phyloP scores from a whole-genome alignment of 2,888 invertebrate species.

The Conistra vaccinii region DNA sequence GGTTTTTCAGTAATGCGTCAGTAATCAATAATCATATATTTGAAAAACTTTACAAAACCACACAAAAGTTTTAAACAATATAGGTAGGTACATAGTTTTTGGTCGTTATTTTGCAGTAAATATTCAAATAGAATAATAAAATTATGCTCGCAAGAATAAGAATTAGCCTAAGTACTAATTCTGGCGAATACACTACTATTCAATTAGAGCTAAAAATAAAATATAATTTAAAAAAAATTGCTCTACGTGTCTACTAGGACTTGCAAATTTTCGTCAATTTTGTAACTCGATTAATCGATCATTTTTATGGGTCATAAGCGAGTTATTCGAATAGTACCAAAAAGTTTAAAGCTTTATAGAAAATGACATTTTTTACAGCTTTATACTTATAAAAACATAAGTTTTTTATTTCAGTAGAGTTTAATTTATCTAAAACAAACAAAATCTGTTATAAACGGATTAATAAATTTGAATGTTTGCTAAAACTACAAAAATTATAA shows the following conservation, averaged over 20 bases:
- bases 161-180: too few species aligned
- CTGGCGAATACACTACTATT: background rate
- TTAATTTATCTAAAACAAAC: background rate
- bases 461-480: background rate
- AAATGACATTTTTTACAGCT: background rate
- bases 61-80: background rate
- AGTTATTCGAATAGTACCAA: background rate
- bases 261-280: background rate
- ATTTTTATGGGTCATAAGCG: background rate
- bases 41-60: slow-evolving; percentile 11
- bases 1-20: slow-evolving; percentile 20
- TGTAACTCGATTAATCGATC: background rate
- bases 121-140: background rate
- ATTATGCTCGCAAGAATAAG: background rate
- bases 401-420: background rate
- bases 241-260: background rate
- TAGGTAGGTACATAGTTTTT: background rate
- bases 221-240: too few species aligned
- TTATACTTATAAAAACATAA: background rate
- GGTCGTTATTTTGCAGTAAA: too few species aligned
- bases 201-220: background rate
- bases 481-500: background rate
- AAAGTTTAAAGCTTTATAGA: background rate
- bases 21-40: slow-evolving; percentile 2
- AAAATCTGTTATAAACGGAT: too few species aligned